A percentile compares a stretch with the other conserved stretches of the same genome.
These are phyloP conservation scores for Tridacna gigas DNA, from an alignment of 2,888 invertebrate genomes.

Conservation along the genomic window DNA sequence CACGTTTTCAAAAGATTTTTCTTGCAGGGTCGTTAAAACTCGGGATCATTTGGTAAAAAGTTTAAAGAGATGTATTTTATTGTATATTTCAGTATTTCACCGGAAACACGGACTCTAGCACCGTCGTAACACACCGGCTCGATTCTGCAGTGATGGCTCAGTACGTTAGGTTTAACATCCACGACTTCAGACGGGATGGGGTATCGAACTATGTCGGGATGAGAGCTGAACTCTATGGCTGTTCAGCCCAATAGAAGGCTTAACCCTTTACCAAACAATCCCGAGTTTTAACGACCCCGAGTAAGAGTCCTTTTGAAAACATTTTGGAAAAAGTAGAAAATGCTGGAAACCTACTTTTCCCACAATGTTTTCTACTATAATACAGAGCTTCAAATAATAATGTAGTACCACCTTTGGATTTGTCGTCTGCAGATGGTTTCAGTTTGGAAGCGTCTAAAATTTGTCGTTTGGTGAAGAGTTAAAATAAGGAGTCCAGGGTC, in stretches of 20 bases:
- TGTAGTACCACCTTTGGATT: too few species aligned
- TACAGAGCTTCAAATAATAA: too few species aligned
- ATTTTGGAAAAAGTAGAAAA: too few species aligned
- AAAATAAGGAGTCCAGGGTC: too few species aligned
- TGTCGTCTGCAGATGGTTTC: not conserved
- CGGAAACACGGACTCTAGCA: conserved; percentile 55
- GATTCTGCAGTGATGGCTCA: conserved; percentile 44
- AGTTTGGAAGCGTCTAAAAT: too few species aligned
- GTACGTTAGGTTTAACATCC: conserved; percentile 53
- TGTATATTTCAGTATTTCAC: conserved; percentile 45
- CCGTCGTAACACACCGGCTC: conserved; percentile 46
- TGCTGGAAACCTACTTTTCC: too few species aligned
- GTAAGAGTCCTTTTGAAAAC: too few species aligned
- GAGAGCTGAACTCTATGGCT: conserved; percentile 64
- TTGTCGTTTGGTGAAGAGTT: too few species aligned
- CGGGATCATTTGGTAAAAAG: not conserved
- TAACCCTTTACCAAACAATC: not conserved
- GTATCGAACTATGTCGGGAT: conserved; percentile 65
- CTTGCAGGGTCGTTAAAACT: not conserved
- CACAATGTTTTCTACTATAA: too few species aligned
- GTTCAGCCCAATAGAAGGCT: conserved; percentile 16
- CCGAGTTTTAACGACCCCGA: too few species aligned
- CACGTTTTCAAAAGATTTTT: not conserved
- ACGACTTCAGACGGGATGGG: conserved; percentile 54
- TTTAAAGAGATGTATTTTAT: not conserved